phyloP scores from a whole-genome alignment of 2,888 invertebrate genomes.

The Cinara cedri region DNA sequence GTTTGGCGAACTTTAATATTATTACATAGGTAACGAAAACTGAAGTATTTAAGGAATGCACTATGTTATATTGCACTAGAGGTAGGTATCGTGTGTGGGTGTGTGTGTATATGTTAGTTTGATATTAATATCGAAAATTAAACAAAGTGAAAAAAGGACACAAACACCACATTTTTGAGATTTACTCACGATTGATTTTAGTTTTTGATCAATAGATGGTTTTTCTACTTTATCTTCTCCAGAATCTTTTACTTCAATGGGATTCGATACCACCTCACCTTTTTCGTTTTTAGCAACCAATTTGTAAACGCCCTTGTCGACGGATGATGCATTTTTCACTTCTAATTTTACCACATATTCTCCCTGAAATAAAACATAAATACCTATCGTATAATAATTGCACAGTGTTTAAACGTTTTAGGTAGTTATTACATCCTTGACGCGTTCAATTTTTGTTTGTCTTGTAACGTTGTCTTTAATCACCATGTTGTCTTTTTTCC shows the following conservation, averaged over 20 bases:
- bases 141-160: neutral
- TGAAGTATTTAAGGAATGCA: neutral
- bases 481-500: slow-evolving; percentile 86
- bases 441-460: slow-evolving; percentile 77
- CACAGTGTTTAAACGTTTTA: neutral
- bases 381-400: neutral
- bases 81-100: neutral
- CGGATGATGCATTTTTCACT: slow-evolving; percentile 80
- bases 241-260: slow-evolving; percentile 84
- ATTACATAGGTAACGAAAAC: no score
- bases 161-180: neutral
- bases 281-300: slow-evolving; percentile 90
- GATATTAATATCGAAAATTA: slow-evolving; percentile 15
- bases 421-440: slow-evolving; percentile 71
- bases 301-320: slow-evolving; percentile 88
- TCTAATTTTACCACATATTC: slow-evolving; percentile 90
- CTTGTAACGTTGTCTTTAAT: slow-evolving; percentile 80
- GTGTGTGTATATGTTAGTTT: slow-evolving; percentile 8
- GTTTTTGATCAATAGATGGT: slow-evolving; percentile 79
- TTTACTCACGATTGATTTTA: slow-evolving; percentile 75
- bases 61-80: neutral
- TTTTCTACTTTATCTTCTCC: slow-evolving; percentile 77
- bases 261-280: slow-evolving; percentile 88
- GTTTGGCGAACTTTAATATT: neutral
- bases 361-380: slow-evolving; percentile 67